These are phyloP conservation scores for Cairina moschata DNA, from an alignment of 2,113 vertebrate genomes.

Conservation along the genomic window DNA sequence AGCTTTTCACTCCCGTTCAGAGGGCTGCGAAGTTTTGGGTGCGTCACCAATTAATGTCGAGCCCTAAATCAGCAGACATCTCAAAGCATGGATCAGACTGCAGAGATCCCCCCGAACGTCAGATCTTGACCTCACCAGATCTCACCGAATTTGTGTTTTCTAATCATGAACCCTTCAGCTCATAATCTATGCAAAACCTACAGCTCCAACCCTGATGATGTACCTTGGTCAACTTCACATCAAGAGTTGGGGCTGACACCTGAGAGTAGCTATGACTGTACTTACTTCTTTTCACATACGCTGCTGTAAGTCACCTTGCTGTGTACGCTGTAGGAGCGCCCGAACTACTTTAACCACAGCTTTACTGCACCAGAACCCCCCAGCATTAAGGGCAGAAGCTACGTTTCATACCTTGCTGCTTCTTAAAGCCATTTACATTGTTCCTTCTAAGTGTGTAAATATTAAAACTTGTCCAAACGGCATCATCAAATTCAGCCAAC, in stretches of 20 bases:
- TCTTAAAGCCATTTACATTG: conserved; percentile 4
- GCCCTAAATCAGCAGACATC: neutral
- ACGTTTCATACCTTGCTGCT: neutral
- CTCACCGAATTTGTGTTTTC: neutral
- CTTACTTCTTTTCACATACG: neutral
- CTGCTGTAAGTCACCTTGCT: neutral
- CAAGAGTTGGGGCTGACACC: neutral
- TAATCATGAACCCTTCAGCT: neutral
- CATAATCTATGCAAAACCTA: neutral
- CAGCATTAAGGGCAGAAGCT: conserved; percentile 4
- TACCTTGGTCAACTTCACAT: no score
- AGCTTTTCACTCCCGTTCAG: neutral
- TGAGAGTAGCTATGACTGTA: neutral
- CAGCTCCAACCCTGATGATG: neutral
- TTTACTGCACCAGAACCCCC: neutral
- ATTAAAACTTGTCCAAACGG: neutral
- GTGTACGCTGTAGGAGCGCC: neutral
- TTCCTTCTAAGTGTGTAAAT: conserved; percentile 16
- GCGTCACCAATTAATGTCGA: neutral
- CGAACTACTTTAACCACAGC: neutral
- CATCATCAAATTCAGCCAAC: neutral
- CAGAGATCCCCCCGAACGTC: neutral
- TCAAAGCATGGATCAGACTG: neutral
- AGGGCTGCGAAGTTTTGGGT: neutral
- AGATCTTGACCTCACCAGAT: neutral